phyloP scores from a whole-genome alignment of 2,113 vertebrate species.

The Corvus hawaiiensis region DNA sequence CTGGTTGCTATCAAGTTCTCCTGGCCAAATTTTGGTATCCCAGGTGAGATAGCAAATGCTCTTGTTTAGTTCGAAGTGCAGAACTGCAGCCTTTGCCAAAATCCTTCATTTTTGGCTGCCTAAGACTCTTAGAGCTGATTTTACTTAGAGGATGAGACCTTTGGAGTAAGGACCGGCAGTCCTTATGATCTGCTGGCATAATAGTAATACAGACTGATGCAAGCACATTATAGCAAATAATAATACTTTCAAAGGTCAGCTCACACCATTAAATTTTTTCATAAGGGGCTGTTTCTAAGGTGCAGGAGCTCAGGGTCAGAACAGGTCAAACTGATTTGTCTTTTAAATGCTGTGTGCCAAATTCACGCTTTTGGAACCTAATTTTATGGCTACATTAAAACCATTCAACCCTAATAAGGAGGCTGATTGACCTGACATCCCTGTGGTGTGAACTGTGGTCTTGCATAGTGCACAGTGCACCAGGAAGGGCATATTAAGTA shows the following conservation, averaged over 20 bases:
- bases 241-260: neutral
- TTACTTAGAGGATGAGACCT: neutral
- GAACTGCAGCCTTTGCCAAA: neutral
- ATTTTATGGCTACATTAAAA: neutral
- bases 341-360: neutral
- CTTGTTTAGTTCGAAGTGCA: neutral
- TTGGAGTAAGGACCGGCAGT: neutral
- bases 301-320: neutral
- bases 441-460: neutral
- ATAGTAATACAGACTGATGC: neutral
- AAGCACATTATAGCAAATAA: neutral
- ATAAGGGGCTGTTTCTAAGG: neutral
- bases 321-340: neutral
- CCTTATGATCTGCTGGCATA: neutral
- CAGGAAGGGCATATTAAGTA: neutral
- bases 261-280: neutral
- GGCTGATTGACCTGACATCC: neutral
- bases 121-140: neutral
- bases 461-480: neutral
- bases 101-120: neutral
- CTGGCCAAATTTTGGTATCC: neutral
- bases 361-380: neutral
- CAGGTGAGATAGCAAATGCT: neutral
- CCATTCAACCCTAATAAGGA: neutral
- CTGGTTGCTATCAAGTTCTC: neutral